Conservation (phyloP, 2,113 vertebrate species). For the Peromyscus maniculatus region DNA sequence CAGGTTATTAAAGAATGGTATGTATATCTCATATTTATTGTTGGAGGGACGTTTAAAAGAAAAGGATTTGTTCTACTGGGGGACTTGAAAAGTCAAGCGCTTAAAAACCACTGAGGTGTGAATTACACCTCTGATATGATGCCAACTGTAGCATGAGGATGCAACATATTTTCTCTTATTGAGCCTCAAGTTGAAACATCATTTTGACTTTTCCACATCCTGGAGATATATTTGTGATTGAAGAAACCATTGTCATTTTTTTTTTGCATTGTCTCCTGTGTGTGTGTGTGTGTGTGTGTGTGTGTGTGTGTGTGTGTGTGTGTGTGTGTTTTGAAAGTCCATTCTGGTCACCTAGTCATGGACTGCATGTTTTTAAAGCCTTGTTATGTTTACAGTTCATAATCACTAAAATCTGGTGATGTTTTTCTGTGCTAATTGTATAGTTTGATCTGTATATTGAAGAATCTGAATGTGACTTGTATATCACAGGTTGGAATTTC, state of each 20-base stretch:
- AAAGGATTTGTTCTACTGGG: not conserved
- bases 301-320: not conserved
- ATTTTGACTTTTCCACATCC: slow-evolving; percentile 43
- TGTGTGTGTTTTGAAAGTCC: not conserved
- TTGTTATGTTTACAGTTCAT: slow-evolving; percentile 65
- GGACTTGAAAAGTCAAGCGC: not conserved
- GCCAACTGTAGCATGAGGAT: not conserved
- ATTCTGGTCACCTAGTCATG: slow-evolving; percentile 62
- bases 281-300: not conserved
- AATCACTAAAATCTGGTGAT: slow-evolving; percentile 44
- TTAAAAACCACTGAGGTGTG: not conserved
- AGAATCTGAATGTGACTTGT: slow-evolving; percentile 26
- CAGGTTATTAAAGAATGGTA: not conserved
- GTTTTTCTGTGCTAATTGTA: slow-evolving; percentile 23
- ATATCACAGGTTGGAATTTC: not conserved
- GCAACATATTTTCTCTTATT: not conserved
- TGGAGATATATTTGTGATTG: slow-evolving; percentile 40
- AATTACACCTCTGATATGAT: not conserved
- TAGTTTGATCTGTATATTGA: not conserved
- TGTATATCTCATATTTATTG: not conserved
- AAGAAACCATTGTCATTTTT: not conserved
- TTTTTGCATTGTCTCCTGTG: not conserved
- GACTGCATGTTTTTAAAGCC: not conserved
- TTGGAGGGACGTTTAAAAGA: not conserved
- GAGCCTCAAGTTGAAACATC: not conserved